A percentile compares a stretch with the other conserved stretches of the same genome.
These are phyloP conservation scores for Taeniopygia guttata DNA, from an alignment of 2,797 vertebrate genomes.

Conservation along the genomic window DNA sequence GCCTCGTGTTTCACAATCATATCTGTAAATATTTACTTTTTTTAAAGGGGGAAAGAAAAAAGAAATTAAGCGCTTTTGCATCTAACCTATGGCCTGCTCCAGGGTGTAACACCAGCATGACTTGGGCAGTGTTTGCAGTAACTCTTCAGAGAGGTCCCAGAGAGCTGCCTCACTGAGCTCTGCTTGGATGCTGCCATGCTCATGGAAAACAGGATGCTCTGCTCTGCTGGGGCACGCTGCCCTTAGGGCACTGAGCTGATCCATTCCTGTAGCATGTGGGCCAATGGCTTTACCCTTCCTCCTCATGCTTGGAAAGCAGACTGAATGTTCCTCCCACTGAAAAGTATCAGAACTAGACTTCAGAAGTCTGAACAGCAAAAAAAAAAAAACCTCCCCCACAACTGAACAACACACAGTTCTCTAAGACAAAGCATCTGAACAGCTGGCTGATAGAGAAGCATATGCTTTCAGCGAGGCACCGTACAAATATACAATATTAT, in stretches of 20 bases:
- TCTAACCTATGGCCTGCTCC: not conserved
- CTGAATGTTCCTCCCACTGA: not conserved
- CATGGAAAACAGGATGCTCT: not conserved
- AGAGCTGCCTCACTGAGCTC: not conserved
- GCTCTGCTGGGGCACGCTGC: not conserved
- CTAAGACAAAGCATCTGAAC: not conserved
- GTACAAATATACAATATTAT: not conserved
- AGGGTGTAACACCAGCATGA: not conserved
- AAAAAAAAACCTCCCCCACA: not conserved
- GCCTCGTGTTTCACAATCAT: not conserved
- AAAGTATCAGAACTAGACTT: not conserved
- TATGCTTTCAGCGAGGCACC: not conserved
- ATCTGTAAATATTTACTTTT: slow-evolving; percentile 1
- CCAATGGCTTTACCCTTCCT: not conserved
- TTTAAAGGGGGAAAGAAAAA: not conserved
- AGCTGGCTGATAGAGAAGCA: not conserved
- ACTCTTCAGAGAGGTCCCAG: not conserved
- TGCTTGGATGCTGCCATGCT: not conserved
- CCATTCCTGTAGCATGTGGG: not conserved
- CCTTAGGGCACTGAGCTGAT: not conserved
- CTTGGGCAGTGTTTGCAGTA: not conserved
- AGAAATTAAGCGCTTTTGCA: not conserved
- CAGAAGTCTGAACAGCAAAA: not conserved
- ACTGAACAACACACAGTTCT: not conserved
- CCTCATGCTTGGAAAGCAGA: not conserved